Conservation (phyloP, 2,113 vertebrate genomes). For the Anguilla japonica region DNA sequence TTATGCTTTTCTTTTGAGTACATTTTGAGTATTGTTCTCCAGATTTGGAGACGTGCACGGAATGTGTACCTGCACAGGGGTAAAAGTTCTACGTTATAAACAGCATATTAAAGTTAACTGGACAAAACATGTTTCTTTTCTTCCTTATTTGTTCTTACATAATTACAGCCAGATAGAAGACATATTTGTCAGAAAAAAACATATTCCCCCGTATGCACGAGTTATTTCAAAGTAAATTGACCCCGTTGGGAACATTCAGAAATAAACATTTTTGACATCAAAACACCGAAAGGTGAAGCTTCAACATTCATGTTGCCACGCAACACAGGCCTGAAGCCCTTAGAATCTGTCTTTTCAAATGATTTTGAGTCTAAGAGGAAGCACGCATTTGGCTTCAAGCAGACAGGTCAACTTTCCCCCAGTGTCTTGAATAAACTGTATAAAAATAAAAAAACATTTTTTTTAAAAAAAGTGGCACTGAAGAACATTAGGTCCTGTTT, state of each 20-base stretch:
- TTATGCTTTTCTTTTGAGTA: background rate
- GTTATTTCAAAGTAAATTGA: slow-evolving; percentile 16
- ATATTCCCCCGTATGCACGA: slow-evolving; percentile 11
- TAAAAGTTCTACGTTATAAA: background rate
- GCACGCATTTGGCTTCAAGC: background rate
- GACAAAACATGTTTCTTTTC: background rate
- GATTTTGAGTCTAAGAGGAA: background rate
- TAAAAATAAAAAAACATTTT: background rate
- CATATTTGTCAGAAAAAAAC: background rate
- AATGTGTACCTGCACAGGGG: no score
- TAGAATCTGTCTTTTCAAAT: slow-evolving; percentile 7
- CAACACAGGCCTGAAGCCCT: background rate
- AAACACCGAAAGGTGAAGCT: slow-evolving; percentile 27
- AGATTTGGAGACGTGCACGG: no score
- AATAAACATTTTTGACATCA: slow-evolving; percentile 26
- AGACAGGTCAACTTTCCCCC: slow-evolving; percentile 5
- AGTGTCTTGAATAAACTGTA: background rate
- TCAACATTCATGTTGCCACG: background rate
- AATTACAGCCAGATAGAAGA: slow-evolving; percentile 1
- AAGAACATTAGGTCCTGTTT: background rate
- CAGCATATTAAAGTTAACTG: background rate
- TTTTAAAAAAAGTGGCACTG: background rate
- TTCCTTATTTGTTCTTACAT: background rate
- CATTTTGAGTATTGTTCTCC: background rate
- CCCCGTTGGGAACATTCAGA: background rate